Evolutionary conservation across 2,888 invertebrate species (phyloP).

Genomic region (Aphidoletes aphidimyza): DNA sequence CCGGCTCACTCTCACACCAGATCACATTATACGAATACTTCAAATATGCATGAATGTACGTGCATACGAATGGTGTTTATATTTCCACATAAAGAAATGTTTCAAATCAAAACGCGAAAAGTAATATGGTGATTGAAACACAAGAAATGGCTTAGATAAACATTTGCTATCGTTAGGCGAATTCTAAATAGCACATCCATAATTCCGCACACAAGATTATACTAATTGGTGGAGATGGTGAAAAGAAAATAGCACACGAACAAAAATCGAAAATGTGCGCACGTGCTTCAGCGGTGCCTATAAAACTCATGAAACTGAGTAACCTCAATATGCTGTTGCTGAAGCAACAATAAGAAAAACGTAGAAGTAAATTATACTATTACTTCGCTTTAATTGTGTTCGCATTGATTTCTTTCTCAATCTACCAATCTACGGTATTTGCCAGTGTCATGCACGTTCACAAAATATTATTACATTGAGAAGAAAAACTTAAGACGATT

Average conservation of each 20-base stretch:
- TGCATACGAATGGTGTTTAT: not conserved
- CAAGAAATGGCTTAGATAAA: slow-evolving; percentile 30
- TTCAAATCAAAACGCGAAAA: not conserved
- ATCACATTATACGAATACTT: too few relatives aligned
- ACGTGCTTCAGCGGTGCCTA: too few relatives aligned
- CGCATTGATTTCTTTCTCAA: slow-evolving; percentile 13
- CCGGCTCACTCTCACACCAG: too few relatives aligned
- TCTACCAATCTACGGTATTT: not conserved
- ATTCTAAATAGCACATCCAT: not conserved
- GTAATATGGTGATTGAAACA: not conserved
- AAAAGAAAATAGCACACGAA: not conserved
- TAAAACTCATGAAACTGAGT: too few relatives aligned
- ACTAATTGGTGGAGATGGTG: not conserved
- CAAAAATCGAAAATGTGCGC: not conserved
- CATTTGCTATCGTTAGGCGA: slow-evolving; percentile 4
- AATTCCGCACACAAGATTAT: not conserved
- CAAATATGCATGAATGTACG: too few relatives aligned
- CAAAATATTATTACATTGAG: not conserved
- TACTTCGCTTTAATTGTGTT: not conserved
- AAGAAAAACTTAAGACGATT: not conserved
- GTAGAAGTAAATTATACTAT: not conserved
- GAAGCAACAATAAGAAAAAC: not conserved
- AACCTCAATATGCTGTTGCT: too few relatives aligned
- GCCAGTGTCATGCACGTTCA: not conserved
- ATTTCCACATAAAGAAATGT: not conserved